Percentiles rank a stretch among this genome's conserved stretches.
phyloP scores from a whole-genome alignment of 2,113 vertebrate genomes.

The Xenus cinereus region DNA sequence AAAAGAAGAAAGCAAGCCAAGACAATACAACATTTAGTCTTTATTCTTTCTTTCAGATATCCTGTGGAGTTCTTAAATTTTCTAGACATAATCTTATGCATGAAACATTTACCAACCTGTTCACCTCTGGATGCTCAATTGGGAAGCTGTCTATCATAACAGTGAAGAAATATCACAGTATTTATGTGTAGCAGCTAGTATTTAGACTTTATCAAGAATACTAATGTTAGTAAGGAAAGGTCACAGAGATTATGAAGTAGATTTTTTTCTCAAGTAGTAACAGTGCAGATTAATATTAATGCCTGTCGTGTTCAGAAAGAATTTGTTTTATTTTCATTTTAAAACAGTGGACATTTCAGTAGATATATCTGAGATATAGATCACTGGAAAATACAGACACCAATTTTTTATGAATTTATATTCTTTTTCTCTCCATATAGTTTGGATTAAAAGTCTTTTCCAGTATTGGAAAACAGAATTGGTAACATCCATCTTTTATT shows the following conservation, averaged over 20 bases:
- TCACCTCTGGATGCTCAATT: not conserved
- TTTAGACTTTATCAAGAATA: constrained; percentile 25
- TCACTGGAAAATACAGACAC: not conserved
- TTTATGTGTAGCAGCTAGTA: not conserved
- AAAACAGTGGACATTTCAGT: not conserved
- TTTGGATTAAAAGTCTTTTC: not conserved
- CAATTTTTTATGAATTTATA: not conserved
- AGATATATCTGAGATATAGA: not conserved
- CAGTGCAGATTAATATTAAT: not conserved
- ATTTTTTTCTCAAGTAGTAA: not conserved
- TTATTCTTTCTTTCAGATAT: not conserved
- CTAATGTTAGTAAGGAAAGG: not conserved
- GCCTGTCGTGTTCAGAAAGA: not conserved
- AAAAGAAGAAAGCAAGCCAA: not conserved
- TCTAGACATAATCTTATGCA: not conserved
- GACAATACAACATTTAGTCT: not conserved
- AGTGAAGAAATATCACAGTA: constrained; percentile 5
- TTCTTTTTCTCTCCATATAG: not conserved
- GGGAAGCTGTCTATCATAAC: not conserved
- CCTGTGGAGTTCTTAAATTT: not conserved
- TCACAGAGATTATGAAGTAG: not conserved
- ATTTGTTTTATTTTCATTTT: not conserved
- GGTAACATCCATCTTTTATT: not conserved
- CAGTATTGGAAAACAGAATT: not conserved
- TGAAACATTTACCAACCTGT: not conserved